Base-by-base conservation (phyloP, 1,140 invertebrate genomes). In the Pogonomyrmex barbatus region DNA sequence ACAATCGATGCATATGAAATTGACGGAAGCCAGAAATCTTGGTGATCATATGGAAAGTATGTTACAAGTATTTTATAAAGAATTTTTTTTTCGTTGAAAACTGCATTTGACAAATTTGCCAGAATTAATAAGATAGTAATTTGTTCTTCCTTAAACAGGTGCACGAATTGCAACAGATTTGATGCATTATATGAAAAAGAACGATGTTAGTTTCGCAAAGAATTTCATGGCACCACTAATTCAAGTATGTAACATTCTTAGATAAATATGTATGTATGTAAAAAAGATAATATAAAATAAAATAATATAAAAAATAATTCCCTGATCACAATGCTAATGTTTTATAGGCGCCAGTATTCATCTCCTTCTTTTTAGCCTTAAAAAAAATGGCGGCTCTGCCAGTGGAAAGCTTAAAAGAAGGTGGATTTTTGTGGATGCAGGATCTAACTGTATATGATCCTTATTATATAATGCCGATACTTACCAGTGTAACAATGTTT, bases 401-500 rank as follows among this genome's bases (percentile, higher is more conserved):
- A 2, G 97, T 99, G 12, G 97, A 98, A 77, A 98, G 98, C 93
- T 96, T 99, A 96, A 96, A 96, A 86, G 94, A 96, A 33, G 99
- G 99, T n/a, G 99, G 99, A 4, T 84, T 98, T 0, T 97, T 96
- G 73, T 99, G 99, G 99, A 99, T 99, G 93, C 96, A 96, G 0
- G 98, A 99, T 96, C 96, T 99, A 14, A 99, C 98, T 4, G 89
- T 98, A 9, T 95, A 97, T 42, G 99, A 99, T 96, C 98, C 98
- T 12, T 98, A 96, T 94, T 99, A 97, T 92, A 84, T 98, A 30
- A 94, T 99, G 78, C 99, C 99, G 3, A 1, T 99, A 0, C 95
- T 99, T 62, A 99, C 98, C 2, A 97, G 97, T 94, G 91, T 95
- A 0, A 99, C 98, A 4, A 93, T 99, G 84, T 97, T 95, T 89